These are phyloP conservation scores for Menidia menidia DNA, from an alignment of 2,797 vertebrate species.

Conservation along the genomic window DNA sequence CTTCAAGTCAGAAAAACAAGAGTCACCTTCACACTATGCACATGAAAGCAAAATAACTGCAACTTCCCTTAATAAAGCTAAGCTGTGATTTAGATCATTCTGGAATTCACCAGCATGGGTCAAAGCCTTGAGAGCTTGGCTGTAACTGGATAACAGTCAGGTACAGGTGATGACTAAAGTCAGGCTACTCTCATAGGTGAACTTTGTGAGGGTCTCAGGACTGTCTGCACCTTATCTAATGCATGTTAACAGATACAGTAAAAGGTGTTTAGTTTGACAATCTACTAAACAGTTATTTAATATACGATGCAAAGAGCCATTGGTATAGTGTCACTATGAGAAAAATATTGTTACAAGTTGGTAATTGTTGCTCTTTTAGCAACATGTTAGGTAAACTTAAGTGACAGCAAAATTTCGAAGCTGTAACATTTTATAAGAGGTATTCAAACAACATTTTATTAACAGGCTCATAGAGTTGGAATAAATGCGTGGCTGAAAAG, in stretches of 20 bases:
- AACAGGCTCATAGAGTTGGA: not conserved
- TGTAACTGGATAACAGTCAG: constrained; percentile 47
- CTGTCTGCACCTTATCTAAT: constrained; percentile 40
- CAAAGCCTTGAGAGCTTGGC: constrained; percentile 8
- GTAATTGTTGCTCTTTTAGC: not conserved
- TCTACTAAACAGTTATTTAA: not conserved
- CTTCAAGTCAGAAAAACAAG: constrained; percentile 7
- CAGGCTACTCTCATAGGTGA: constrained; percentile 24
- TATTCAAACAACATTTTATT: constrained; percentile 5
- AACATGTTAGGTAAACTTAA: not conserved
- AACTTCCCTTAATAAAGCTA: constrained; percentile 7
- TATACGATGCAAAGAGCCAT: not conserved
- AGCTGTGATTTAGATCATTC: constrained; percentile 31
- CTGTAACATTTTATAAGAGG: not conserved
- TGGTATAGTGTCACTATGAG: not conserved
- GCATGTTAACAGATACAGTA: constrained; percentile 21
- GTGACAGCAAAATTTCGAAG: not conserved
- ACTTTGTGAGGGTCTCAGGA: constrained; percentile 42
- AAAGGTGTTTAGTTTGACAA: constrained; percentile 9
- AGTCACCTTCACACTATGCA: not conserved
- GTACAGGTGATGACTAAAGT: constrained; percentile 24
- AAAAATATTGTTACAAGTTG: not conserved
- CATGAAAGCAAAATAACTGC: not conserved
- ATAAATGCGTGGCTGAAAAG: not conserved
- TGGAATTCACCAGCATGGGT: not conserved